These are phyloP conservation scores for Neomorphus geoffroyi DNA, from an alignment of 2,797 vertebrate genomes.

Conservation along the genomic window DNA sequence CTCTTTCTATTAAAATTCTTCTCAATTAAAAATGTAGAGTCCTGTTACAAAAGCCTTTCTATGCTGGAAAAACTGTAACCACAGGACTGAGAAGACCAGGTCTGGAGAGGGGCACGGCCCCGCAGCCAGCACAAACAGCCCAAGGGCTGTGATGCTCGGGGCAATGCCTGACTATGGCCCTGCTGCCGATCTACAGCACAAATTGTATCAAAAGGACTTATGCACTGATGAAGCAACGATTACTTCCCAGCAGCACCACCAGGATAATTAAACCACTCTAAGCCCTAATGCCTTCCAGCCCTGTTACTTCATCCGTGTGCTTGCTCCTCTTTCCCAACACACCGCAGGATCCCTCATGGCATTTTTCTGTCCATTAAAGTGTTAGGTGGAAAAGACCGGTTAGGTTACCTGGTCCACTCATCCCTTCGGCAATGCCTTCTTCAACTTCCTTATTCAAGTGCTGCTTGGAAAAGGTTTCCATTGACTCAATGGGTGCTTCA, in stretches of 20 bases:
- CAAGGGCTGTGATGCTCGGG: neutral
- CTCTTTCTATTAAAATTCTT: neutral
- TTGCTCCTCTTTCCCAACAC: neutral
- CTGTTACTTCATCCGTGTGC: neutral
- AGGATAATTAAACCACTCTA: neutral
- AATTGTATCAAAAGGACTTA: neutral
- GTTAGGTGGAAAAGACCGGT: neutral
- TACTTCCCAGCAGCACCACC: neutral
- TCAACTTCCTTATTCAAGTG: neutral
- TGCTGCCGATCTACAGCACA: neutral
- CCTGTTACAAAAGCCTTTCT: neutral
- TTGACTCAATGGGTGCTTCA: neutral
- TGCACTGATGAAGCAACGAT: neutral
- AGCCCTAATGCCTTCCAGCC: neutral
- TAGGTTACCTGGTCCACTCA: neutral
- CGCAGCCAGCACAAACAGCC: neutral
- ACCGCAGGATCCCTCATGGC: neutral
- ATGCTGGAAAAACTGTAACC: rapidly evolving
- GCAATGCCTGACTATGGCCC: rapidly evolving
- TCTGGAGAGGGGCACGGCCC: neutral
- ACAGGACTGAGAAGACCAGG: neutral
- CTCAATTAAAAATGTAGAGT: rapidly evolving
- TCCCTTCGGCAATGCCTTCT: neutral
- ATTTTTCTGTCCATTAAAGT: neutral
- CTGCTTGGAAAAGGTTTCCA: neutral